Base-by-base conservation (phyloP, 2,797 vertebrate species). In the Harpagifer antarcticus region DNA sequence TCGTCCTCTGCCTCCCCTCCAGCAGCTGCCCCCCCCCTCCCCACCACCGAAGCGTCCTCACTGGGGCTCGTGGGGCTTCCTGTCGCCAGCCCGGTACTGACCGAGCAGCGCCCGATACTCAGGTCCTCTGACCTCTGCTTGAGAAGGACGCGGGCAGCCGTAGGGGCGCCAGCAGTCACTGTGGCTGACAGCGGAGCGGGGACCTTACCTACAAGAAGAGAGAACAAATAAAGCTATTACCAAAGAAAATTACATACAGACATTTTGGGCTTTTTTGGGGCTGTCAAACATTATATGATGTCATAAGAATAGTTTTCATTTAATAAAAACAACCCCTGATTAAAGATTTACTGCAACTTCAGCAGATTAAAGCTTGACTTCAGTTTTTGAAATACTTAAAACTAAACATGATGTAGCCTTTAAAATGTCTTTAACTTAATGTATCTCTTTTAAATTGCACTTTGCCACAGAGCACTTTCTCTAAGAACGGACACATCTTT, bases 51-150 rank as follows among this genome's bases (percentile, higher is more conserved):
- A 81, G 94, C 60, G 81, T 98, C 96, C 68, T 96, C 96, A 20
- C 88, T 95, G 87, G 95, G 95, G 82, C 81, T 95, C 76, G 89
- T 91, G 66, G 91, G 92, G 76, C 92, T 94, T 7, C 91, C 92
- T 1, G 96, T 96, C 16, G 95, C 95, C 74, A 97, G 96, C 44
- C 97, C 96, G 52, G 96, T 96, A 66, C 96, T 96, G 87, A 92
- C 93, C 0, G 97, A 97, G 94, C 96, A 97, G 89, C 96, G 96
- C 70, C 96, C 93, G 16, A 96, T 86, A 76, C 96, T 96, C 8
- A 89, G 94, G 23, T 99, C 97, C 91, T 98, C 97, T 17, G 96
- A 97, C 90, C 96, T 96, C 92, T 99, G 97, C 86, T 97, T 98
- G 74, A 97, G 93, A 78, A 99, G 95, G 67, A 94, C 88, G 2